Conservation (phyloP, 2,888 invertebrate species). For the Sicus ferrugineus region DNA sequence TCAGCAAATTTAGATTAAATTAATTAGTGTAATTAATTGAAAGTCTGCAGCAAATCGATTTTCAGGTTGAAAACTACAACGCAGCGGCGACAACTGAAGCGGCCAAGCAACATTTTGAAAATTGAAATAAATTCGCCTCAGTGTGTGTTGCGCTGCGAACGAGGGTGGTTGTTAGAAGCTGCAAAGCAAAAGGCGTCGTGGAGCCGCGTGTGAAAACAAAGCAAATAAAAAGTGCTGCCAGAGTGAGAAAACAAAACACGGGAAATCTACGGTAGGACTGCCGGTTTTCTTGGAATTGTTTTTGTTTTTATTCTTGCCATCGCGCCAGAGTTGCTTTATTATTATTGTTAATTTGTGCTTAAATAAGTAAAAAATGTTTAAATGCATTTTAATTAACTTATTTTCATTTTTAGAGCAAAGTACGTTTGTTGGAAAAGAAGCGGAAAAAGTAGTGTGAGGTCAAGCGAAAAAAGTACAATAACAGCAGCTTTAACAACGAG, state of each 20-base stretch:
- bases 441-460: neutral
- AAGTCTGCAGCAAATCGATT: slow-evolving; percentile 6
- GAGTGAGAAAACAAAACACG: slow-evolving; percentile 13
- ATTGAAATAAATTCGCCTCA: slow-evolving; percentile 27
- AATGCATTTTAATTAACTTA: neutral
- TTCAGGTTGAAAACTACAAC: neutral
- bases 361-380: neutral
- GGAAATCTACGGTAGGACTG: neutral
- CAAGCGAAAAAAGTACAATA: neutral
- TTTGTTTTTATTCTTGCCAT: slow-evolving; percentile 3
- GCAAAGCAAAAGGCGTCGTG: neutral
- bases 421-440: slow-evolving; percentile 4
- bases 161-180: slow-evolving; percentile 34
- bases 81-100: neutral
- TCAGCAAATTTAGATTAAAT: no score
- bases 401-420: neutral
- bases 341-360: slow-evolving; percentile 31
- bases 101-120: neutral
- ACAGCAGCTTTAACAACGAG: slow-evolving; percentile 10
- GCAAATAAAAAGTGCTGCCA: slow-evolving; percentile 12
- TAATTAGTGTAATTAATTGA: neutral
- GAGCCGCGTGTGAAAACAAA: slow-evolving; percentile 27
- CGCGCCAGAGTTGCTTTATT: slow-evolving; percentile 47
- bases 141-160: slow-evolving; percentile 37
- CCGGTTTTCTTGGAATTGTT: slow-evolving; percentile 18